Conservation (phyloP, 1,140 invertebrate species). For the Zaprionus tsacasi region DNA sequence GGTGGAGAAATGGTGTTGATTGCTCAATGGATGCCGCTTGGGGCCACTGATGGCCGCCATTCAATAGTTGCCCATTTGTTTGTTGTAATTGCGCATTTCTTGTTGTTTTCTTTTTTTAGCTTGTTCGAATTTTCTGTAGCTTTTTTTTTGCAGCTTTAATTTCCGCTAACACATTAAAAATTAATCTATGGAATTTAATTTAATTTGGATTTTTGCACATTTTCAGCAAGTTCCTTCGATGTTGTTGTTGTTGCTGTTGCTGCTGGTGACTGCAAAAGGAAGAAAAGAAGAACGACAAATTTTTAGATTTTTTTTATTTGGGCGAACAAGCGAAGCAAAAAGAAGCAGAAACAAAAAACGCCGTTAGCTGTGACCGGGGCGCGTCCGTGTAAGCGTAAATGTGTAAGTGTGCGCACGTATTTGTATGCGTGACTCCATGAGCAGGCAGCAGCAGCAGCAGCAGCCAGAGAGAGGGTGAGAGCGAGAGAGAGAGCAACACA, state of each 20-base stretch:
- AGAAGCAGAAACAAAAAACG: slow-evolving; percentile 32
- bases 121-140: slow-evolving; percentile 22
- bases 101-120: slow-evolving; percentile 29
- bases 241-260: slow-evolving; percentile 1
- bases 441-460: neutral
- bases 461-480: slow-evolving; percentile 7
- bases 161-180: slow-evolving; percentile 48
- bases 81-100: slow-evolving; percentile 47
- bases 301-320: slow-evolving; percentile 43
- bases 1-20: slow-evolving; percentile 75
- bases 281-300: slow-evolving; percentile 15
- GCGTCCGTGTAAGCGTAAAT: slow-evolving; percentile 33
- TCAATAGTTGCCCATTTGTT: slow-evolving; percentile 84
- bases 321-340: slow-evolving; percentile 29
- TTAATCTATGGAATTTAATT: slow-evolving; percentile 22
- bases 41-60: slow-evolving; percentile 93
- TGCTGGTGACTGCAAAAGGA: slow-evolving; percentile 22
- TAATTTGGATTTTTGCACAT: slow-evolving; percentile 33
- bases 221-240: neutral
- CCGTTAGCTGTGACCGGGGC: slow-evolving; percentile 61
- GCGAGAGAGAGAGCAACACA: slow-evolving; percentile 9
- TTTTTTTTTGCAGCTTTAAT: slow-evolving; percentile 12
- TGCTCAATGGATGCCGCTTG: slow-evolving; percentile 88
- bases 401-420: slow-evolving; percentile 45
- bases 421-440: slow-evolving; percentile 34